These are phyloP conservation scores for Heliocidaris erythrogramma DNA, from an alignment of 35 echinoderm and acorn worm genomes.

Conservation along the genomic window DNA sequence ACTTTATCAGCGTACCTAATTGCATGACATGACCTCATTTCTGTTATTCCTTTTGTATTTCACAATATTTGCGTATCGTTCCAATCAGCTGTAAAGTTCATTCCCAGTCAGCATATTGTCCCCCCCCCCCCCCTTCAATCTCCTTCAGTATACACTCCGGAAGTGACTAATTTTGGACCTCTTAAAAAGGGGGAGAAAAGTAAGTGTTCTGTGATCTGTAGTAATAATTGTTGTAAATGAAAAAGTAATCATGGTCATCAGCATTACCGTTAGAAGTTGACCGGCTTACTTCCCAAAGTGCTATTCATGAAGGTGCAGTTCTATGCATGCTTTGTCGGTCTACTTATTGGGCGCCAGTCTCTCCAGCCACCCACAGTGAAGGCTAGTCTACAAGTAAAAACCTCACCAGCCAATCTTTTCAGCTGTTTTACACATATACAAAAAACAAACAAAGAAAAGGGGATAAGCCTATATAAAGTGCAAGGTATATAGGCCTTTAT, in stretches of 20 bases:
- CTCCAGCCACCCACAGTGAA: neutral
- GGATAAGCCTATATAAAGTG: too few species aligned
- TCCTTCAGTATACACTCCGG: neutral
- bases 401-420: too few species aligned
- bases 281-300: neutral
- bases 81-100: neutral
- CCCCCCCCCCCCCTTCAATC: neutral
- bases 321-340: neutral
- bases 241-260: constrained; percentile 4
- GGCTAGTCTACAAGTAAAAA: neutral
- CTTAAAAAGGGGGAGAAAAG: neutral
- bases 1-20: neutral
- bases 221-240: neutral
- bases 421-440: too few species aligned
- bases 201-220: neutral
- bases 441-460: too few species aligned
- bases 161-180: neutral
- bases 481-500: too few species aligned
- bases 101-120: neutral
- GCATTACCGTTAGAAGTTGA: neutral
- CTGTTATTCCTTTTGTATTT: neutral
- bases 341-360: neutral
- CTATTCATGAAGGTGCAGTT: neutral
- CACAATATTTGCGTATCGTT: neutral
- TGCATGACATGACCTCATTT: neutral